Base-by-base conservation (phyloP, 2,888 invertebrate species). In the Molorchus minor region DNA sequence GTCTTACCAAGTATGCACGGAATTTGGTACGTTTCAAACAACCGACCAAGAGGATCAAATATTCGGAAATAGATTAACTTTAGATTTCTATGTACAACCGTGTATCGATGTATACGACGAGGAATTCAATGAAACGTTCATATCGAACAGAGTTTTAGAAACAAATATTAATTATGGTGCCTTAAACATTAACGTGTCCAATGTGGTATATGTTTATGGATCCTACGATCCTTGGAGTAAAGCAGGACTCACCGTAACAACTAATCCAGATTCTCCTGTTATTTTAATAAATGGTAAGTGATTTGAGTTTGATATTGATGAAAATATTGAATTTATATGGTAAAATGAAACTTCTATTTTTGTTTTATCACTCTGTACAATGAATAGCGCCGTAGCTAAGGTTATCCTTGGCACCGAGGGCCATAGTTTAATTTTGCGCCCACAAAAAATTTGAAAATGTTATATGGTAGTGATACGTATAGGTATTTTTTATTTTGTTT, bases 1-100 rank as follows among this genome's bases (percentile, higher is more conserved):
- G 93, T 85, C 83, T 1, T 93, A 91, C 77, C 94, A 94, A 80
- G 92, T 92, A 0, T 95, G 95, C 77, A 89, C 88, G 47, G 93
- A 95, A 82, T 94, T 87, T 77, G 94, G 93, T 52, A 94, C 88
- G 84, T 93, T 86, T 80, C 93, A 93, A 81, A 88, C 90, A 1
- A 88, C 92, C 0, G 84, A 82, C 60, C 85, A 87, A 8, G 45
- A 70, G 0, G 74, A 80, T 0, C 87, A 88, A 61, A 88, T 90
- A 0, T 91, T 90, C 81, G 86, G 86, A 10, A 79, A 75, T 43
- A 74, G 79, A 0, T 78, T 85, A 8, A 82, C 84, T 0, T 51
- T 86, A 12, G 80, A 81, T 41, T 85, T 82, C 74, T 85, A 88
- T 71, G 82, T 88, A 13, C 82, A 88, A 58, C 90, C 91, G 74